A percentile compares a stretch with the other conserved stretches of the same genome.
phyloP scores from a whole-genome alignment of 2,888 invertebrate species.

The Lasioglossum morio region DNA sequence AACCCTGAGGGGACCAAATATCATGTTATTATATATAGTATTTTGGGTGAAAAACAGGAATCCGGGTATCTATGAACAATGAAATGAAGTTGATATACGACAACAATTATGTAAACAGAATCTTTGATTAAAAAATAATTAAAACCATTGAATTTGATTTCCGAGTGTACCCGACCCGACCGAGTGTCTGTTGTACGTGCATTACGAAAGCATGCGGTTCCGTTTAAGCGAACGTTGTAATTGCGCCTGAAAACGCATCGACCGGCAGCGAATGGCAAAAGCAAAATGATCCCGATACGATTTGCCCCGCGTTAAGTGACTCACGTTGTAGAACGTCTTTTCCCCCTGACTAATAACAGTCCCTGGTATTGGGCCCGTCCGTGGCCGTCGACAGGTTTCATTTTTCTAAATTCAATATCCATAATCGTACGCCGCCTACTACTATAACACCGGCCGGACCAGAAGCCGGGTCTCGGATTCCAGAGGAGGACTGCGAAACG shows the following conservation, averaged over 20 bases:
- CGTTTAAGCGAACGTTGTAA: neutral
- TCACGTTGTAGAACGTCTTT: neutral
- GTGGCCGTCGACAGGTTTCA: slow-evolving; percentile 15
- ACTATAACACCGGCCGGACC: slow-evolving; percentile 1
- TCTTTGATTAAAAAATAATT: neutral
- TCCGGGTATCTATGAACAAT: no score
- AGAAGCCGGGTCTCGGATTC: neutral
- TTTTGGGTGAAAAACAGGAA: no score
- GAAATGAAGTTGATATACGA: no score
- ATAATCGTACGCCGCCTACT: slow-evolving; percentile 11
- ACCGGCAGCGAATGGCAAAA: neutral
- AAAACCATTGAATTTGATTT: neutral
- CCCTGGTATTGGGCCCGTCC: neutral
- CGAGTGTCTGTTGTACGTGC: neutral
- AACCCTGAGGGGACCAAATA: no score
- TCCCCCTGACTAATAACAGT: neutral
- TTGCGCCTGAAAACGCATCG: neutral
- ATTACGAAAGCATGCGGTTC: neutral
- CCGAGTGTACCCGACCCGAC: neutral
- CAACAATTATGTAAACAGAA: neutral
- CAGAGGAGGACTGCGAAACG: neutral
- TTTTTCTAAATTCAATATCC: slow-evolving; percentile 12
- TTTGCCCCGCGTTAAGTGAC: slow-evolving; percentile 6
- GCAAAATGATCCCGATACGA: neutral
- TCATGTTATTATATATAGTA: no score